These are phyloP conservation scores for Microcebus griseorufus DNA, from an alignment of 2,113 vertebrate species.

Conservation along the genomic window DNA sequence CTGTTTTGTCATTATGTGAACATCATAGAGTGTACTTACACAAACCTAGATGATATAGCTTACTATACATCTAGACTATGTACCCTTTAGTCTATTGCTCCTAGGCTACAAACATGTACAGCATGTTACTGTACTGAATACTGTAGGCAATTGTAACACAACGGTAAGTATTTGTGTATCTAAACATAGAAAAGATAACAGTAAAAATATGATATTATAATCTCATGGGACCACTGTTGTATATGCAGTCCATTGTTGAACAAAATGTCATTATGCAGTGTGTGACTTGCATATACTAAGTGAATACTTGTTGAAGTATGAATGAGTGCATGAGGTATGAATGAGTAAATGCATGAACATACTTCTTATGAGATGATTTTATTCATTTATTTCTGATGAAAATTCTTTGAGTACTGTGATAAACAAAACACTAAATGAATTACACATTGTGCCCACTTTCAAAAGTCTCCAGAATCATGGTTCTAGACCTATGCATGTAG, in stretches of 20 bases:
- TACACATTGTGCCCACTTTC: not conserved
- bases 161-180: not conserved
- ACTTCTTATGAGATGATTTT: not conserved
- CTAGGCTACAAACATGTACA: not conserved
- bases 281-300: not conserved
- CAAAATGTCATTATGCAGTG: not conserved
- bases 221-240: not conserved
- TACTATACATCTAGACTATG: not conserved
- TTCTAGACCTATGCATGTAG: not conserved
- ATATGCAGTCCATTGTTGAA: not conserved
- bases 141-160: not conserved
- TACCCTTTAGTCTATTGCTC: not conserved
- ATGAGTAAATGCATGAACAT: not conserved
- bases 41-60: not conserved
- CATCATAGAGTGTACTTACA: not conserved
- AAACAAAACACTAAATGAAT: slow-evolving; percentile 35
- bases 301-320: not conserved
- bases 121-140: not conserved
- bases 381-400: slow-evolving; percentile 19
- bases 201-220: not conserved
- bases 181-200: not conserved
- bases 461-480: not conserved
- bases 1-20: not conserved
- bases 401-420: not conserved
- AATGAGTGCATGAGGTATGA: not conserved